Evolutionary conservation across 2,113 vertebrate species (phyloP).

Genomic region (Butorides virescens): DNA sequence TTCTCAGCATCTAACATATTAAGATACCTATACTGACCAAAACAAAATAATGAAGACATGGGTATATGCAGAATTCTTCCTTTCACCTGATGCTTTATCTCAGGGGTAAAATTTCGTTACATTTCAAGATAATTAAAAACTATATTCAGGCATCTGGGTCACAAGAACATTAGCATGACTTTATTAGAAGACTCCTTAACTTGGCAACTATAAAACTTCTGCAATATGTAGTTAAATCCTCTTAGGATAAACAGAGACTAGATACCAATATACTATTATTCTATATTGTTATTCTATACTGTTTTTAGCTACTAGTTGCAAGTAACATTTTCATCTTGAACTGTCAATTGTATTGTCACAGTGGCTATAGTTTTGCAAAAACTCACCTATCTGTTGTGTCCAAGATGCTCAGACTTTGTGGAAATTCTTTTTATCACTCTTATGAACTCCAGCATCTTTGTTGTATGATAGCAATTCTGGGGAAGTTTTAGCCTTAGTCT

Average conservation of each 20-base stretch:
- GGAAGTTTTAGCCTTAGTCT: not conserved
- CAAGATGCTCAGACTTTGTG: not conserved
- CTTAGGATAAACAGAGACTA: not conserved
- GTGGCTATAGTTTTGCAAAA: not conserved
- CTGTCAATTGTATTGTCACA: not conserved
- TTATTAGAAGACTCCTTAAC: not conserved
- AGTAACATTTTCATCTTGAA: not conserved
- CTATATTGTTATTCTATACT: not conserved
- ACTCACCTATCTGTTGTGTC: not conserved
- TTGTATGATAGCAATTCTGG: not conserved
- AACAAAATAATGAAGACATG: not conserved
- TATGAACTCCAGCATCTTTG: not conserved
- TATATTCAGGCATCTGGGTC: not conserved
- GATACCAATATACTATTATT: not conserved
- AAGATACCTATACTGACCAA: not conserved
- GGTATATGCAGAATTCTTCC: not conserved
- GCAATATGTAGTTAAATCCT: not conserved
- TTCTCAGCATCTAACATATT: not conserved
- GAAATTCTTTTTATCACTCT: not conserved
- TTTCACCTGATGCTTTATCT: not conserved
- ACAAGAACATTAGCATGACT: not conserved
- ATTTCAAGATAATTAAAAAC: not conserved
- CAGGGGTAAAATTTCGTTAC: not conserved
- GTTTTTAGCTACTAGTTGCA: not conserved
- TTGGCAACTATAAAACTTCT: not conserved